A percentile compares a stretch with the other conserved stretches of the same genome.
phyloP scores from a whole-genome alignment of 2,888 invertebrate species.

The Tetheella fluctuosa region DNA sequence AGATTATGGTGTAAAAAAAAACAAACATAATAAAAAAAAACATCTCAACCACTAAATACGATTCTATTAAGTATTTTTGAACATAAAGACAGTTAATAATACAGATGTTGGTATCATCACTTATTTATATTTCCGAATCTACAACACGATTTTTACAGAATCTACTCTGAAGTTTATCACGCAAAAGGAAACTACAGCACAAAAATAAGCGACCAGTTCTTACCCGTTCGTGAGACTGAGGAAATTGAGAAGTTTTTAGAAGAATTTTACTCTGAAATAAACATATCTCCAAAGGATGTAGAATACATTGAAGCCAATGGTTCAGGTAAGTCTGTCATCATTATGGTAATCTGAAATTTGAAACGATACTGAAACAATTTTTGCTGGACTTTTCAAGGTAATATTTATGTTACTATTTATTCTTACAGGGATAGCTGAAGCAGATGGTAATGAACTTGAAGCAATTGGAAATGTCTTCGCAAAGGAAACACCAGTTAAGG shows the following conservation, averaged over 20 bases:
- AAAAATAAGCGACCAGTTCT: conserved; percentile 27
- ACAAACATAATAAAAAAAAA: no score
- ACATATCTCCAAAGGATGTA: conserved; percentile 86
- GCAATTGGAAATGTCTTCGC: conserved; percentile 83
- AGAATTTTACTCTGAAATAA: conserved; percentile 84
- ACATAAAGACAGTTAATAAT: no score
- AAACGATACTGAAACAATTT: no score
- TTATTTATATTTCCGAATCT: no score
- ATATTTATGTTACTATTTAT: no score
- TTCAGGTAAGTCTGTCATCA: conserved; percentile 72
- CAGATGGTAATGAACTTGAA: conserved; percentile 86
- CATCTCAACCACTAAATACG: no score
- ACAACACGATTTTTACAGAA: no score
- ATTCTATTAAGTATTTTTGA: no score
- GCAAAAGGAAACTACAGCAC: conserved; percentile 38
- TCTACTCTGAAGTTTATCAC: conserved; percentile 50
- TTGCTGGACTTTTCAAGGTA: no score
- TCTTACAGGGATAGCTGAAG: conserved; percentile 74
- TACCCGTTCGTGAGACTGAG: conserved; percentile 35
- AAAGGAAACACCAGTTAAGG: conserved; percentile 76
- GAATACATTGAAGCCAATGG: conserved; percentile 92
- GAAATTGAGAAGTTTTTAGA: conserved; percentile 72
- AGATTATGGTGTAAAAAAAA: no score
- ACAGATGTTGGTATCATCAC: no score
- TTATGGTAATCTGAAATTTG: no score